Evolutionary conservation across 2,113 vertebrate genomes (phyloP), one percentile per base, ranked within the genome.

Genomic region (Telmatochromis brachygnathus): DNA sequence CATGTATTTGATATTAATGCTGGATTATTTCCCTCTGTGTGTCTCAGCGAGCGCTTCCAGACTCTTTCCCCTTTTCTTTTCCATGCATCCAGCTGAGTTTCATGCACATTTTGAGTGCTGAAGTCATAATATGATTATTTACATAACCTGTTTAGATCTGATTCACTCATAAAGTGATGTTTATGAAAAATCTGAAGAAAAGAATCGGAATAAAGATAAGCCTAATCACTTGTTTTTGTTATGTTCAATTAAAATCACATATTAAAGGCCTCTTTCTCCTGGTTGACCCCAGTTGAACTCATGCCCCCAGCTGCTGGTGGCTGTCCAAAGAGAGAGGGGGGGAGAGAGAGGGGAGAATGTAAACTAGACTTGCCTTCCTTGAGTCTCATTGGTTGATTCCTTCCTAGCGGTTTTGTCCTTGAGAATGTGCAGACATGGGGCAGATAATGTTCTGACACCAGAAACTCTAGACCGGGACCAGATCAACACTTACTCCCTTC

Each of bases 361-460:
- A 93, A 94, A 94, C 93, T 87, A 88, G 88, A 84, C 87, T 92
- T 73, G 84, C 88, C 83, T 89, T 90, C 83, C 90, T 87, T 84
- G 30, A 82, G 89, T 88, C 91, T 91, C 90, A 93, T 95, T 94
- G 92, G 94, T 93, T 92, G 91, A 89, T 87, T 93, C 88, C 85
- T 90, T 87, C 90, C 83, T 94, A 89, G 93, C 89, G 60, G 89
- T 93, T 94, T 92, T 96, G 96, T 94, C 96, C 96, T 97, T 96
- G 96, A 96, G 94, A 96, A 96, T 96, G 96, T 97, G 96, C 96
- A 96, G 96, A 96, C 96, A 95, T 85, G 90, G 88, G 88, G 92
- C 96, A 97, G 96, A 97, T 96, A 96, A 96, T 96, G 95, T 96
- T 96, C 96, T 96, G 95, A 96, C 96, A 96, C 95, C 93, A 96